Evolutionary conservation across 2,888 invertebrate genomes (phyloP).

Genomic region (Eupithecia subumbrata): DNA sequence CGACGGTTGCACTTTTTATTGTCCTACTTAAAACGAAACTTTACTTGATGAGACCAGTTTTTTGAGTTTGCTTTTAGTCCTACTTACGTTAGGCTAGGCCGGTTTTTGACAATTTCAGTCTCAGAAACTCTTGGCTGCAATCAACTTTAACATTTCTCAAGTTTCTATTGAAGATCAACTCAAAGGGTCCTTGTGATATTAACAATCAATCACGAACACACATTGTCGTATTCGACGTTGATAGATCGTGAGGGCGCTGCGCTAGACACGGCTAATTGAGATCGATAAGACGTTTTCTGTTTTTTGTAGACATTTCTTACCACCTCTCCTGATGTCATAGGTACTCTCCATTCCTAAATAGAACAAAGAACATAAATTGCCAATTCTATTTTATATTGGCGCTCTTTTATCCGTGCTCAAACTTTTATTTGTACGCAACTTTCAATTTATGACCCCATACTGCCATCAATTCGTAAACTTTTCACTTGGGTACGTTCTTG

Average conservation of each 20-base stretch:
- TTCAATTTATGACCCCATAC: slow-evolving; percentile 33
- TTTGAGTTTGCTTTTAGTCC: no score
- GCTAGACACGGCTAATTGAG: slow-evolving; percentile 52
- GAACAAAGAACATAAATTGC: not conserved
- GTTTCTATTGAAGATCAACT: slow-evolving; percentile 30
- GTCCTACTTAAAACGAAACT: not conserved
- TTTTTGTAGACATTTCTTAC: slow-evolving; percentile 27
- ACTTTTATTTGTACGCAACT: slow-evolving; percentile 28
- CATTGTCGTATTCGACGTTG: slow-evolving; percentile 53
- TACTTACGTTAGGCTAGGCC: not conserved
- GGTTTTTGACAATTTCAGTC: slow-evolving; percentile 17
- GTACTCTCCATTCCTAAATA: not conserved
- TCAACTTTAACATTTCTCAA: slow-evolving; percentile 24
- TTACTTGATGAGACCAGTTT: not conserved
- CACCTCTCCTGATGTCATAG: not conserved
- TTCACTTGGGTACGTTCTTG: slow-evolving; percentile 27
- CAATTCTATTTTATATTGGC: slow-evolving; percentile 6
- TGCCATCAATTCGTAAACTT: slow-evolving; percentile 32
- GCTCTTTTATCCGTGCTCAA: slow-evolving; percentile 7
- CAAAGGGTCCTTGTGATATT: slow-evolving; percentile 48
- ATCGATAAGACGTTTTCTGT: slow-evolving; percentile 49
- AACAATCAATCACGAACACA: slow-evolving; percentile 56
- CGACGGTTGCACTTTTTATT: not conserved
- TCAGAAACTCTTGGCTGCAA: slow-evolving; percentile 23
- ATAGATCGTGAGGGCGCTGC: slow-evolving; percentile 53